Conservation (phyloP, 2,888 invertebrate genomes). For the Mesoligia furuncula region DNA sequence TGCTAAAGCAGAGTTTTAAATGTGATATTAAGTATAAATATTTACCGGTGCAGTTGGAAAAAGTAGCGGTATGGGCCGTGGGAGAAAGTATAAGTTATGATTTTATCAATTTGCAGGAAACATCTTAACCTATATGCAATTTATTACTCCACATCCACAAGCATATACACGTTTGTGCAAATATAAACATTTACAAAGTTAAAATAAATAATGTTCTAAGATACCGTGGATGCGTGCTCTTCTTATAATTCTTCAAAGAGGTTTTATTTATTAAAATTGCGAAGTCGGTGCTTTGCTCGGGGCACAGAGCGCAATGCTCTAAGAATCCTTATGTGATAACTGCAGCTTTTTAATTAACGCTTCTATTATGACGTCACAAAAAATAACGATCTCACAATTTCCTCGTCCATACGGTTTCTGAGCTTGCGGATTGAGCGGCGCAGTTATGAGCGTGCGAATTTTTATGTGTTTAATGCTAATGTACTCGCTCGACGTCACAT, state of each 20-base stretch:
- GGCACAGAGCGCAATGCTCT: constrained; percentile 53
- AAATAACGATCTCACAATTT: constrained; percentile 74
- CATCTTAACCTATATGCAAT: constrained; percentile 28
- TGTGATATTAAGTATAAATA: constrained; percentile 31
- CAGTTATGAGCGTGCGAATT: constrained; percentile 63
- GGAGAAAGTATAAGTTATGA: constrained; percentile 33
- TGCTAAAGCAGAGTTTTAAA: constrained; percentile 26
- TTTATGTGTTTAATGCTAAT: constrained; percentile 62
- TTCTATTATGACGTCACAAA: constrained; percentile 77
- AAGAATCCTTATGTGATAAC: constrained; percentile 74
- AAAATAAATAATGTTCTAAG: constrained; percentile 1
- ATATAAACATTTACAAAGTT: not conserved
- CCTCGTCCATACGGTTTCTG: constrained; percentile 76
- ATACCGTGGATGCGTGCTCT: not conserved
- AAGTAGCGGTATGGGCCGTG: constrained; percentile 29
- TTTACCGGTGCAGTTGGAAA: constrained; percentile 44
- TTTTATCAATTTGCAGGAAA: constrained; percentile 15
- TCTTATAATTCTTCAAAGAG: constrained; percentile 16
- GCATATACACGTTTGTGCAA: not conserved
- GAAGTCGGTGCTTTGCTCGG: constrained; percentile 5
- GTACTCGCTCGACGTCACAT: constrained; percentile 32
- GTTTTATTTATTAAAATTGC: constrained; percentile 37
- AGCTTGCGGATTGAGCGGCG: constrained; percentile 56
- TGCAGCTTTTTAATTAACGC: constrained; percentile 85
- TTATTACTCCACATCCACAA: constrained; percentile 10